Conservation (phyloP, 1,140 invertebrate species). For the Mamestra configurata region DNA sequence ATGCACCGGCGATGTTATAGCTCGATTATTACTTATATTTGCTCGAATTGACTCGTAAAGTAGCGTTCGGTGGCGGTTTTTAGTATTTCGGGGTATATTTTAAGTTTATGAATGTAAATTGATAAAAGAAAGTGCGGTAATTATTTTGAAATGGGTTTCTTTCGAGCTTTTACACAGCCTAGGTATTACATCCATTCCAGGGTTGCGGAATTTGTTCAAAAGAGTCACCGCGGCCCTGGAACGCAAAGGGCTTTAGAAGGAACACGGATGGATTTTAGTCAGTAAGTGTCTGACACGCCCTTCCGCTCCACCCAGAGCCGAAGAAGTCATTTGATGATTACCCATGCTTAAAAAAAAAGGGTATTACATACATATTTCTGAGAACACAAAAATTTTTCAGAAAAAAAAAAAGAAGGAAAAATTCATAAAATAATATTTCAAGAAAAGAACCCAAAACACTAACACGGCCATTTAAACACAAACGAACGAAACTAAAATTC, state of each 20-base stretch:
- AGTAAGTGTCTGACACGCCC: no score
- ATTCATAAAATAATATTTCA: neutral
- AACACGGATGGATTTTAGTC: no score
- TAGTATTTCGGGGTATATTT: neutral
- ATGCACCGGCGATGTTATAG: constrained; percentile 40
- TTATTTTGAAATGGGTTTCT: neutral
- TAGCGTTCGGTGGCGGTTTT: neutral
- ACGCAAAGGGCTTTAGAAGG: no score
- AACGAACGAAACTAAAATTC: constrained; percentile 39
- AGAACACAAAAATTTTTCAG: neutral
- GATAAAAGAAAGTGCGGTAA: neutral
- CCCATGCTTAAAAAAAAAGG: no score
- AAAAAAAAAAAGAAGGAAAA: neutral
- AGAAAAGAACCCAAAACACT: neutral
- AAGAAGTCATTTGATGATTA: no score
- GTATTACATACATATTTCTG: no score
- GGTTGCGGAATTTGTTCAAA: no score
- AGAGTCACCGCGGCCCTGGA: no score
- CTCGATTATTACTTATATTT: constrained; percentile 37
- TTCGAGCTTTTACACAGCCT: no score
- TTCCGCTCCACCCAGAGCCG: no score
- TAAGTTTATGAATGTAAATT: neutral
- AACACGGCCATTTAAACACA: constrained; percentile 17
- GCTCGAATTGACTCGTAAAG: constrained; percentile 26
- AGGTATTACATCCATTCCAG: no score